Evolutionary conservation across 2,797 vertebrate species (phyloP).

Genomic region (Amblyraja radiata): DNA sequence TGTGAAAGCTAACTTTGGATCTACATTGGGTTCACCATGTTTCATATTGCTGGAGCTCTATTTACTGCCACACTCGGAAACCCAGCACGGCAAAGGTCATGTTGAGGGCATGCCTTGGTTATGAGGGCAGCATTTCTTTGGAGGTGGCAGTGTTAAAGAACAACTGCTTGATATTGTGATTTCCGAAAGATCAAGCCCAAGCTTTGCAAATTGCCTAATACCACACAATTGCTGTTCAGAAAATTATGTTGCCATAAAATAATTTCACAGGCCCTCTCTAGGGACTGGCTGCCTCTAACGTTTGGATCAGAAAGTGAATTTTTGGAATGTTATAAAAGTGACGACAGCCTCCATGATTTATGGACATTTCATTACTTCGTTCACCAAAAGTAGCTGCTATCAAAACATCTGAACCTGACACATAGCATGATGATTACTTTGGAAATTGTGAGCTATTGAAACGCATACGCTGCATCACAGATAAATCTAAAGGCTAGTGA

Average conservation of each 20-base stretch:
- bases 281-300: not conserved
- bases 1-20: not conserved
- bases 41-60: not conserved
- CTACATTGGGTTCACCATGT: not conserved
- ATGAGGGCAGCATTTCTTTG: not conserved
- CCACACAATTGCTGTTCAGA: not conserved
- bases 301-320: not conserved
- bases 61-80: not conserved
- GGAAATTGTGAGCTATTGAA: not conserved
- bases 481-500: not conserved
- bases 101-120: not conserved
- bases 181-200: not conserved
- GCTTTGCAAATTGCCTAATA: not conserved
- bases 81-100: not conserved
- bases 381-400: not conserved
- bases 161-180: not conserved
- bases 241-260: not conserved
- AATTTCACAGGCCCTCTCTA: not conserved
- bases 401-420: not conserved
- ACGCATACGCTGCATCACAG: not conserved
- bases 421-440: not conserved
- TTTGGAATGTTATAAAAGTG: not conserved
- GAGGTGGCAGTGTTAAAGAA: not conserved
- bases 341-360: not conserved
- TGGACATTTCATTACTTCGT: not conserved